phyloP scores from a whole-genome alignment of 2,888 invertebrate species.

The Cerastis leucographa region DNA sequence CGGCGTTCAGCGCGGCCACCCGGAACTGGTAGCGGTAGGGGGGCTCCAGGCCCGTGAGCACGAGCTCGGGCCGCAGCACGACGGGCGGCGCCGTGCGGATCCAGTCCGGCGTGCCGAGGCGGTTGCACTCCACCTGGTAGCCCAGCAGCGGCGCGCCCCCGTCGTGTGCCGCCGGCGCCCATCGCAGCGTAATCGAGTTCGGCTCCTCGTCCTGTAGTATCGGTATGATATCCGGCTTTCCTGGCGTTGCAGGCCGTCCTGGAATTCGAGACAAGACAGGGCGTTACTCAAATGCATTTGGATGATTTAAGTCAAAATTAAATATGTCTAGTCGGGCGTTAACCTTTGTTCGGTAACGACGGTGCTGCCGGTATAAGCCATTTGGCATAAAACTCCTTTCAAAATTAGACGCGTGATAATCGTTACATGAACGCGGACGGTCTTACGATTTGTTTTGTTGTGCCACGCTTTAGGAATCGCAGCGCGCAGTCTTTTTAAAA shows the following conservation, averaged over 20 bases:
- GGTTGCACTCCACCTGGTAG: slow-evolving; percentile 94
- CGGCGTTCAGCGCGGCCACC: slow-evolving; percentile 97
- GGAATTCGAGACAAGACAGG: slow-evolving; percentile 63
- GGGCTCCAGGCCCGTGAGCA: slow-evolving; percentile 95
- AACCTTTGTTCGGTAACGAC: slow-evolving; percentile 70
- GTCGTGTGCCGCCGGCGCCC: slow-evolving; percentile 95
- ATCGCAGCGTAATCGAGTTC: slow-evolving; percentile 95
- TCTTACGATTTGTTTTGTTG: slow-evolving; percentile 90
- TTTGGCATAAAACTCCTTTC: slow-evolving; percentile 86
- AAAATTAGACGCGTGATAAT: slow-evolving; percentile 88
- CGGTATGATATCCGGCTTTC: slow-evolving; percentile 95
- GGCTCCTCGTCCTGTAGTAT: slow-evolving; percentile 93
- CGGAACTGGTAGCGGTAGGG: slow-evolving; percentile 97
- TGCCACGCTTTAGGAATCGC: slow-evolving; percentile 87
- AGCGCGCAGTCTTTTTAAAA: slow-evolving; percentile 87
- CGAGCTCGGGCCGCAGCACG: slow-evolving; percentile 93
- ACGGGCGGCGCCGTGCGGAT: slow-evolving; percentile 94
- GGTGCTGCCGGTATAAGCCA: slow-evolving; percentile 71
- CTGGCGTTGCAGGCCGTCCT: slow-evolving; percentile 95
- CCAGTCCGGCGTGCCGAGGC: slow-evolving; percentile 95
- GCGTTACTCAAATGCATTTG: slow-evolving; percentile 60
- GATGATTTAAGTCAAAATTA: slow-evolving; percentile 56
- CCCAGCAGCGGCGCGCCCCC: slow-evolving; percentile 97
- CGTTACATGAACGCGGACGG: slow-evolving; percentile 87
- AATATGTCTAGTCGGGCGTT: slow-evolving; percentile 67